Evolutionary conservation across 2,797 vertebrate genomes (phyloP), one percentile per base, ranked within the genome.

Genomic region (Hozukius guyotensis): DNA sequence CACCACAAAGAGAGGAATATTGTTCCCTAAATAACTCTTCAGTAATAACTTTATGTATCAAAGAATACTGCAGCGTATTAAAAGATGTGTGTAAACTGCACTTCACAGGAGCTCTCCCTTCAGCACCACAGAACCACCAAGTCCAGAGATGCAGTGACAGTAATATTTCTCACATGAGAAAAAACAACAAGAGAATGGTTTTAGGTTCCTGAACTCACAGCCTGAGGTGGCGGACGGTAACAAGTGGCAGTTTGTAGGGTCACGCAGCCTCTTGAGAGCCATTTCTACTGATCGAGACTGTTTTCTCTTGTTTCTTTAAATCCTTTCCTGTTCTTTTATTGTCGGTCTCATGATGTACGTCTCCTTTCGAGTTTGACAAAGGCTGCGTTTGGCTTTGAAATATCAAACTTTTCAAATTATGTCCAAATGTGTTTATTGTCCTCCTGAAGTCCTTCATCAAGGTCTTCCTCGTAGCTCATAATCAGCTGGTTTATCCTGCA

Each of bases 81-180:
- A 20, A 49, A 34, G 24, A 42, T 31, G n/a, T 14, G 27, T 25
- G 34, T 49, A 32, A 34, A 52, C 16, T 24, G 32, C 52, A 12
- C 72, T 66, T 57, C 20, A 24, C 34, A 69, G 78, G 78, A 81
- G 78, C 72, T 81, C 66, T 81, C 78, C 78, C 1, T 81, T 75
- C 78, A 81, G 78, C 78, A 81, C 72, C 78, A 81, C 68, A 18
- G 10, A 8, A 31, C 55, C 13, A 6, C 46, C 7, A 4, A 18
- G 56, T 59, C 46, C 67, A 62, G 42, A 27, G n/a, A 55, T 2
- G 10, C 56, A 9, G 10, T n/a, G 38, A n/a, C 22, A 22, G 8
- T 4, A 22, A 31, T 8, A 1, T 11, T 53, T 38, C 36, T 38
- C 13, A 31, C 52, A 24, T 4, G 5, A 49, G 36, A 57, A n/a